Conservation (phyloP, 2,113 vertebrate genomes). For the Seriola dumerili region DNA sequence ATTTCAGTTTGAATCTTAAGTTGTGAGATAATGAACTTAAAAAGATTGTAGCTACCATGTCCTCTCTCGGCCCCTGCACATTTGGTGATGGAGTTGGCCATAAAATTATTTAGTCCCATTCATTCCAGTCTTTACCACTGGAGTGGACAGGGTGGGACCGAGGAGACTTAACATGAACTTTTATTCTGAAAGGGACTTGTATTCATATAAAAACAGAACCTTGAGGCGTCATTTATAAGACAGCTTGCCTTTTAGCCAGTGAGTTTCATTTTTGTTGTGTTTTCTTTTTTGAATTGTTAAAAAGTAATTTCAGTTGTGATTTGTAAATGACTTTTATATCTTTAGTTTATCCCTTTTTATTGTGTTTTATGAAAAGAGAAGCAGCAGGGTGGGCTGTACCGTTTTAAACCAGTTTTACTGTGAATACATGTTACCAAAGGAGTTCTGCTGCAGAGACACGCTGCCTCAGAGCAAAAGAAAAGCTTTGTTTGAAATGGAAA, state of each 20-base stretch:
- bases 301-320: conserved; percentile 23
- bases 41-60: not conserved
- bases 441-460: not conserved
- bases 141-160: not conserved
- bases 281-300: not conserved
- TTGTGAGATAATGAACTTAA: not conserved
- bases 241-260: conserved; percentile 1
- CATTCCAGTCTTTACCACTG: not conserved
- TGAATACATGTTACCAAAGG: conserved; percentile 38
- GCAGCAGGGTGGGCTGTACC: not conserved
- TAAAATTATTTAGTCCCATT: not conserved
- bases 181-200: conserved; percentile 8
- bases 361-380: conserved; percentile 7
- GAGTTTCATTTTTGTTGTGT: not conserved
- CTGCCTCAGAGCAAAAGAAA: conserved; percentile 9
- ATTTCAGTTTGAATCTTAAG: not conserved
- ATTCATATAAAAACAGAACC: not conserved
- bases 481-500: conserved; percentile 39
- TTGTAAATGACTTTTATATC: conserved; percentile 33
- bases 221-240: not conserved
- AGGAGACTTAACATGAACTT: not conserved
- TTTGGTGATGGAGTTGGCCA: not conserved
- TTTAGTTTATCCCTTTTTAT: not conserved
- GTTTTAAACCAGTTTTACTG: conserved; percentile 42
- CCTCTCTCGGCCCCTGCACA: not conserved